Conservation (phyloP, 2,797 vertebrate species). For the Leptoclinus maculatus region DNA sequence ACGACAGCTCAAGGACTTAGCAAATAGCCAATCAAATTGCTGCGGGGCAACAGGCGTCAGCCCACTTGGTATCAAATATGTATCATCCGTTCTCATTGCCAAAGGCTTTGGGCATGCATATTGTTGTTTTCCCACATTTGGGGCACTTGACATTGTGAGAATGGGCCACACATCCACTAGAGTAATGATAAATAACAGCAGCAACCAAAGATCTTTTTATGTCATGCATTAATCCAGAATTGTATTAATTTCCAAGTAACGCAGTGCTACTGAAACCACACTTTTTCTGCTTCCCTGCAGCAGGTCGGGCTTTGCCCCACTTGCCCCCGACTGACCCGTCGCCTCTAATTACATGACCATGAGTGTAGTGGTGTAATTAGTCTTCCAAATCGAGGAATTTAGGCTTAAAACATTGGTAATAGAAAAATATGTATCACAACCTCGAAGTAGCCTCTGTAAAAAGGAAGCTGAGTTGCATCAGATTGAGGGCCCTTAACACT, state of each 20-base stretch:
- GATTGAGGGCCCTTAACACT: conserved; percentile 38
- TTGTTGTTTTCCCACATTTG: background rate
- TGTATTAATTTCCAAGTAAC: background rate
- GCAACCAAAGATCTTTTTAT: background rate
- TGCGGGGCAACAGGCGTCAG: background rate
- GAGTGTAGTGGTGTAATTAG: background rate
- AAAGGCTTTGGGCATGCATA: background rate
- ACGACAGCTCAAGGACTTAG: background rate
- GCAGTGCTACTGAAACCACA: background rate
- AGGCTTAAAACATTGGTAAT: background rate
- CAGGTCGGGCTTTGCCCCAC: background rate
- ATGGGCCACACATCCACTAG: background rate
- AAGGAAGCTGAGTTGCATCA: conserved; percentile 41
- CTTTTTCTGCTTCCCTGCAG: background rate
- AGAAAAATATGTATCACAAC: background rate
- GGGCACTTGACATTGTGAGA: background rate
- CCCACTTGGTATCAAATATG: background rate
- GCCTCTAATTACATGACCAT: background rate
- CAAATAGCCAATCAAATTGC: background rate
- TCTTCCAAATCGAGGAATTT: background rate
- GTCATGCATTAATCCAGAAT: background rate
- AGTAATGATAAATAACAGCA: background rate
- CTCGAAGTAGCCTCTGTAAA: conserved; percentile 20
- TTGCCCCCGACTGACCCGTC: background rate
- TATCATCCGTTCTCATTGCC: background rate